Conservation (phyloP, 2,888 invertebrate species). For the Zaprionus obscuricornis region DNA sequence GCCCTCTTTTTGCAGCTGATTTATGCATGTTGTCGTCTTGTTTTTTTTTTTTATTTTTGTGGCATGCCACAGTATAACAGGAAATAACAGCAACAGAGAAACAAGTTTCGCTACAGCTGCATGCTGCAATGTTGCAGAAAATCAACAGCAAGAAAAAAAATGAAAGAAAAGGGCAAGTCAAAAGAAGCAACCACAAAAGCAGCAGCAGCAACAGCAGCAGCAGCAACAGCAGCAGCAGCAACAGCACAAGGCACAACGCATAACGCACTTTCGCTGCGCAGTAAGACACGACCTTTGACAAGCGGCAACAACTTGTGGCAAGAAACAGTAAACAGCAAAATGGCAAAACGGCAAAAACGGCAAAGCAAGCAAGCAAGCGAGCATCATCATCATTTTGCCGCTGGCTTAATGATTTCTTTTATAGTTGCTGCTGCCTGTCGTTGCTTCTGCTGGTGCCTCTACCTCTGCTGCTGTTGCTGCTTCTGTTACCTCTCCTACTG, state of each 20-base stretch:
- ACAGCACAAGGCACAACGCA: conserved; percentile 14
- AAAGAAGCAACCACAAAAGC: conserved; percentile 26
- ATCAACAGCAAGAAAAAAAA: no score
- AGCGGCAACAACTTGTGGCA: conserved; percentile 51
- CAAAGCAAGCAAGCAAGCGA: no score
- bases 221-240: conserved; percentile 11
- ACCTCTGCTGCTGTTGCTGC: background rate
- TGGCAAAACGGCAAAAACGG: no score
- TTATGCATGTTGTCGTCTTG: conserved; percentile 37
- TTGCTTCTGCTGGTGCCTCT: no score
- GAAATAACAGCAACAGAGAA: conserved; percentile 45
- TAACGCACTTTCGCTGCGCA: conserved; percentile 67
- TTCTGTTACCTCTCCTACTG: conserved; percentile 2
- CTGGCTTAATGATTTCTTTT: conserved; percentile 9
- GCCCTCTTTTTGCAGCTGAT: conserved; percentile 42
- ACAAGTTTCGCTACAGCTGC: conserved; percentile 61
- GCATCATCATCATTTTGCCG: no score
- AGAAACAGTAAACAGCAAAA: no score
- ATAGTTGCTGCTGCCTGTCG: background rate
- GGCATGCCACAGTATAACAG: conserved; percentile 65
- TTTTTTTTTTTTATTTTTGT: conserved; percentile 32
- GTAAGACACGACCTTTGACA: conserved; percentile 68
- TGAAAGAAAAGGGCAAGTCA: conserved; percentile 23
- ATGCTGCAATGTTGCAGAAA: no score
- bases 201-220: background rate